Evolutionary conservation across 1,140 invertebrate genomes (phyloP).

Genomic region (Pemphigus obesinymphae): DNA sequence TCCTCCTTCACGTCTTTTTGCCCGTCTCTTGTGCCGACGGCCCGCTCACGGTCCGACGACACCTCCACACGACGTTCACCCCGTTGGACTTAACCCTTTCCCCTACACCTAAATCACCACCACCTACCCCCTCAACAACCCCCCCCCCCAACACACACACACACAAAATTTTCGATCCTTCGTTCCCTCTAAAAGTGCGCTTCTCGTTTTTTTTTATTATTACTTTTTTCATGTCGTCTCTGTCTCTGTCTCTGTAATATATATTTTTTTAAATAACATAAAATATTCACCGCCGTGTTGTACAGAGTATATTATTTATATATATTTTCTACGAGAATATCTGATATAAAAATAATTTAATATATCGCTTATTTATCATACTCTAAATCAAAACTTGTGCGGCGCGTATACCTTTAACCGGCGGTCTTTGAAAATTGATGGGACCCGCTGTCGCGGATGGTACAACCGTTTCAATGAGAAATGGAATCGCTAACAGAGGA

Average conservation of each 20-base stretch:
- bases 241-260: not conserved
- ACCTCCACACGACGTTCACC: not conserved
- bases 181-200: not conserved
- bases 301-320: not conserved
- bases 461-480: slow-evolving; percentile 34
- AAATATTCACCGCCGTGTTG: not conserved
- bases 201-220: not conserved
- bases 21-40: not conserved
- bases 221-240: not conserved
- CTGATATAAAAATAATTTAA: not conserved
- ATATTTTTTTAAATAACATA: not conserved
- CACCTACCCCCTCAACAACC: not conserved
- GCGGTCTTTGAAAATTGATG: slow-evolving; percentile 11
- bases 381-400: no score
- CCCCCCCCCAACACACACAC: not conserved
- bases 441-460: slow-evolving; percentile 16
- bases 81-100: slow-evolving; percentile 3
- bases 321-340: not conserved
- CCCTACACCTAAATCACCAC: no score
- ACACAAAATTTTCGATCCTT: not conserved
- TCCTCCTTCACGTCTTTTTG: slow-evolving; percentile 38
- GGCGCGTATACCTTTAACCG: not conserved
- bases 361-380: not conserved
- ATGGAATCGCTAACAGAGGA: slow-evolving; percentile 35
- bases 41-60: not conserved